Percentiles rank a stretch among this genome's conserved stretches.
Evolutionary conservation across 2,888 invertebrate genomes (phyloP).

Genomic region (Steinernema hermaphroditum): DNA sequence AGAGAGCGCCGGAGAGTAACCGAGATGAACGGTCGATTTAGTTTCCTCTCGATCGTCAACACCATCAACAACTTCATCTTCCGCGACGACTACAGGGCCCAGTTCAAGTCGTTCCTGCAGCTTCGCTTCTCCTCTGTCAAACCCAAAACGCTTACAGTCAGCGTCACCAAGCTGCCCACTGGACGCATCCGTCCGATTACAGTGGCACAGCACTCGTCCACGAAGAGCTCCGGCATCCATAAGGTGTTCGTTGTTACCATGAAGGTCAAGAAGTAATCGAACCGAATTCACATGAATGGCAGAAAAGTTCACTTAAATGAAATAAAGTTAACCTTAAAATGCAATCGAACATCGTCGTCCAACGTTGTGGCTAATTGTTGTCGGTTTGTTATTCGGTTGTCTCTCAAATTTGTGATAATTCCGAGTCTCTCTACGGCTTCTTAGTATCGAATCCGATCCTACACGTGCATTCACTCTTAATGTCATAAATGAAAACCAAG

Average conservation of each 20-base stretch:
- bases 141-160: not conserved
- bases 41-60: slow-evolving; percentile 50
- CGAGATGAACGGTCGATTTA: slow-evolving; percentile 11
- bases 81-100: slow-evolving; percentile 45
- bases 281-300: not conserved
- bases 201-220: not conserved
- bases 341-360: no score
- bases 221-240: not conserved
- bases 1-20: not conserved
- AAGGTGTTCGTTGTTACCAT: not conserved
- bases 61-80: slow-evolving; percentile 49
- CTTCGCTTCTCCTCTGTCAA: not conserved
- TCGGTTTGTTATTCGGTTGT: no score
- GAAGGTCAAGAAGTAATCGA: not conserved
- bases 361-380: no score
- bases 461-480: no score
- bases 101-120: slow-evolving; percentile 33
- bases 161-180: not conserved
- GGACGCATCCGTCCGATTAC: not conserved
- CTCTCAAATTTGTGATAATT: no score
- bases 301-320: not conserved
- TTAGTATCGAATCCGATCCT: no score
- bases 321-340: no score
- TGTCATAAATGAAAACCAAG: no score
- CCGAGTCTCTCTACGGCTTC: no score